Conservation (phyloP, 1,140 invertebrate genomes). For the Procambarus virginalis region DNA sequence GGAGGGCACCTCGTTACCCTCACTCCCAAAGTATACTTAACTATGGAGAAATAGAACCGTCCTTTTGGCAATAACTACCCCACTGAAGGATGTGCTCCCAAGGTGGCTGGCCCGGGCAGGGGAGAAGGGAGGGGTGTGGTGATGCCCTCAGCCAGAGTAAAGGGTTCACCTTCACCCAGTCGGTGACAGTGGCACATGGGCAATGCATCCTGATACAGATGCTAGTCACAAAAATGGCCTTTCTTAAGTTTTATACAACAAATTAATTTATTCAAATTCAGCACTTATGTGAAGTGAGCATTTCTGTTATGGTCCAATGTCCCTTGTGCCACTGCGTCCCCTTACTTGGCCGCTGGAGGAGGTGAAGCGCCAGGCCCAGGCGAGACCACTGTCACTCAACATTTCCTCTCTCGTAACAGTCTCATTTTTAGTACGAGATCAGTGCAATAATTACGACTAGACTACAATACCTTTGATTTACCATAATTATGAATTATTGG, state of each 20-base stretch:
- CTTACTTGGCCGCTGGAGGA: constrained; percentile 59
- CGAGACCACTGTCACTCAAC: constrained; percentile 67
- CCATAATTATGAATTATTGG: constrained; percentile 60
- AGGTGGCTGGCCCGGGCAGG: constrained; percentile 67
- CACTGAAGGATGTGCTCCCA: constrained; percentile 68
- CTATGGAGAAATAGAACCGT: constrained; percentile 68
- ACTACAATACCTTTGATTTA: constrained; percentile 64
- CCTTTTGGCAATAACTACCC: constrained; percentile 68
- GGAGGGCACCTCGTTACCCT: constrained; percentile 66
- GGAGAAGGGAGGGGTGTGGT: constrained; percentile 62
- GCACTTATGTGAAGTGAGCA: constrained; percentile 37
- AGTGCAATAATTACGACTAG: constrained; percentile 67
- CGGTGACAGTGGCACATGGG: constrained; percentile 40
- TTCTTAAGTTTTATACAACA: constrained; percentile 39
- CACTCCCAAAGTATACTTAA: constrained; percentile 68
- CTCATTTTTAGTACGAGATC: constrained; percentile 68
- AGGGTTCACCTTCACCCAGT: constrained; percentile 6
- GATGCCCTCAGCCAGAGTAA: constrained; percentile 63
- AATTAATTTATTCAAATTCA: constrained; percentile 36
- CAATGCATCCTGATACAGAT: constrained; percentile 41
- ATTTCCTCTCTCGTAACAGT: constrained; percentile 66
- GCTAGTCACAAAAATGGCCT: constrained; percentile 39
- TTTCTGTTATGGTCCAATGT: constrained; percentile 32
- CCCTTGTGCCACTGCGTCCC: constrained; percentile 46
- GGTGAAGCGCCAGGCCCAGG: constrained; percentile 67